Evolutionary conservation across 2,888 invertebrate genomes (phyloP).

Genomic region (Torymus auratus): DNA sequence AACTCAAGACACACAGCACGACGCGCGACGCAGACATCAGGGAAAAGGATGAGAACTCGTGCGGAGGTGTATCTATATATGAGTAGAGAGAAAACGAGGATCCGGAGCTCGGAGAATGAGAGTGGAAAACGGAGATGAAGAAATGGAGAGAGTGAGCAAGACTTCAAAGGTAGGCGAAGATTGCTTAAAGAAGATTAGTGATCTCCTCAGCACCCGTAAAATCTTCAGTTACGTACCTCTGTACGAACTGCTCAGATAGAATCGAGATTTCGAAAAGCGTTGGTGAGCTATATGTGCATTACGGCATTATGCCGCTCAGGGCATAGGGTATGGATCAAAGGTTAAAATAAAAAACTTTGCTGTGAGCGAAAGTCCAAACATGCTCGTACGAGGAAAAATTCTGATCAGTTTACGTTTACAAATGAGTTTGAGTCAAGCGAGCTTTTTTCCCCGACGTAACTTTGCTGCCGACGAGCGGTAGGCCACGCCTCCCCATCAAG

Average conservation of each 20-base stretch:
- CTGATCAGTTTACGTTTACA: conserved; percentile 34
- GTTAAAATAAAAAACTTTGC: conserved; percentile 17
- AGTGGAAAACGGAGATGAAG: neutral
- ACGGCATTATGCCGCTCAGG: too few species aligned
- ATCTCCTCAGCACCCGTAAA: neutral
- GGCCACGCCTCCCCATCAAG: neutral
- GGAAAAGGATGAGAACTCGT: too few species aligned
- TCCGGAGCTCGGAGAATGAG: conserved; percentile 20
- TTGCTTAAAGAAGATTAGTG: conserved; percentile 45
- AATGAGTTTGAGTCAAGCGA: conserved; percentile 29
- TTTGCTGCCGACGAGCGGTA: neutral
- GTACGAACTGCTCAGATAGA: neutral
- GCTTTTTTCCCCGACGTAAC: neutral
- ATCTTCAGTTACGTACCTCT: neutral
- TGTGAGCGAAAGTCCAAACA: neutral
- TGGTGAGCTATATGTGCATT: neutral
- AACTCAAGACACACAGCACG: conserved; percentile 8
- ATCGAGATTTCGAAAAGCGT: conserved; percentile 12
- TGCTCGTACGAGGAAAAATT: neutral
- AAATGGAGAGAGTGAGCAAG: neutral
- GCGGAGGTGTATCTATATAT: too few species aligned
- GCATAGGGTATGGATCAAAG: neutral
- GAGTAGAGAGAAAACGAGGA: conserved; percentile 2
- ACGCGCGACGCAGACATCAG: too few species aligned
- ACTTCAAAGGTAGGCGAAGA: conserved; percentile 36